Evolutionary conservation across 2,888 invertebrate genomes (phyloP).

Genomic region (Acanthosepion lycidas): DNA sequence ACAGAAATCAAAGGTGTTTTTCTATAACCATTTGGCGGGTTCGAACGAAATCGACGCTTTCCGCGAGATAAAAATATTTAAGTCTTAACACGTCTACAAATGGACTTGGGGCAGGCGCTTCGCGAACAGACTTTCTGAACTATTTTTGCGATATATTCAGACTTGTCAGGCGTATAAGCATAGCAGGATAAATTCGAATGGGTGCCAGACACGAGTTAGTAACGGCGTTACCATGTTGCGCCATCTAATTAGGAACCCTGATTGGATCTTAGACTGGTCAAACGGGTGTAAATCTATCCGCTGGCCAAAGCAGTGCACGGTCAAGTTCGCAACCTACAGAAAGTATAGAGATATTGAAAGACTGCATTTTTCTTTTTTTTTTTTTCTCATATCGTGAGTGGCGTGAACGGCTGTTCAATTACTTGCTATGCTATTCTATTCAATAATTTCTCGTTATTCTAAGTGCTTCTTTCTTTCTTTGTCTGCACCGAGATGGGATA

Average conservation of each 20-base stretch:
- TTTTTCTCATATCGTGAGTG: not conserved
- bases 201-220: not conserved
- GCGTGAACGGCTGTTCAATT: not conserved
- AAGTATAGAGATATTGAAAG: not conserved
- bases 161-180: not conserved
- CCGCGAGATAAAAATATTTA: too few species aligned
- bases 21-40: too few species aligned
- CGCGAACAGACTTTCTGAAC: not conserved
- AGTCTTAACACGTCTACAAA: too few species aligned
- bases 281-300: not conserved
- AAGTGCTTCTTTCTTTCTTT: not conserved
- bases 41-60: too few species aligned
- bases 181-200: not conserved
- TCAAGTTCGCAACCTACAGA: not conserved
- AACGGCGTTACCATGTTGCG: not conserved
- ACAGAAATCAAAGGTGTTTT: too few species aligned
- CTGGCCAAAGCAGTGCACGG: not conserved
- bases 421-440: not conserved
- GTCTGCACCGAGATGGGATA: not conserved
- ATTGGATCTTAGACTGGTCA: not conserved
- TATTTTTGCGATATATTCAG: not conserved
- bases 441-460: not conserved
- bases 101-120: too few species aligned
- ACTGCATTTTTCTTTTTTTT: not conserved
- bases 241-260: not conserved